Evolutionary conservation across 2,888 invertebrate genomes (phyloP).

Genomic region (Clepsis dumicolana): DNA sequence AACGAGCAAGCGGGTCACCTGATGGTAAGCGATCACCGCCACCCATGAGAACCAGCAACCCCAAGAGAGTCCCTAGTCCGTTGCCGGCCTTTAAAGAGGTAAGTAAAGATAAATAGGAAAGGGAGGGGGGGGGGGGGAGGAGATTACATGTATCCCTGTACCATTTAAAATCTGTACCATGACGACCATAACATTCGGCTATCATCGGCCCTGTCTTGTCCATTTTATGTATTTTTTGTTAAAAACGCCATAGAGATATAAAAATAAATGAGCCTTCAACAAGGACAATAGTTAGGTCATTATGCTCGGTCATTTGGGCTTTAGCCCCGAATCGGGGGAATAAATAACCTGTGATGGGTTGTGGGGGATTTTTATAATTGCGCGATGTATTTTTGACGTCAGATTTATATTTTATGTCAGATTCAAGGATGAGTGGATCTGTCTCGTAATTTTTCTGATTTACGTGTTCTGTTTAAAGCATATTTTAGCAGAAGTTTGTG

Average conservation of each 20-base stretch:
- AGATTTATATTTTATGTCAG: slow-evolving; percentile 36
- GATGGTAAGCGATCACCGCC: too few species aligned
- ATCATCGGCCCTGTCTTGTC: slow-evolving; percentile 69
- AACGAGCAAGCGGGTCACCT: too few species aligned
- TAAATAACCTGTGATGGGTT: slow-evolving; percentile 71
- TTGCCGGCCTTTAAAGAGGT: too few species aligned
- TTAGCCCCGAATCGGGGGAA: slow-evolving; percentile 55
- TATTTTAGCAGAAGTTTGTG: too few species aligned
- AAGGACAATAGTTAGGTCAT: slow-evolving; percentile 84
- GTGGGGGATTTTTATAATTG: slow-evolving; percentile 60
- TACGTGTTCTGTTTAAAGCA: not conserved
- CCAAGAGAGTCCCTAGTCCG: too few species aligned
- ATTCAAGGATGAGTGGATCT: not conserved
- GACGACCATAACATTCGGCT: slow-evolving; percentile 70
- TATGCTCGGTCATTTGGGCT: slow-evolving; percentile 81
- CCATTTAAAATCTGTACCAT: slow-evolving; percentile 67
- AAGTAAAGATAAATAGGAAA: too few species aligned
- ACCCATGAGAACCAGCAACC: too few species aligned
- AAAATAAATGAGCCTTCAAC: slow-evolving; percentile 81
- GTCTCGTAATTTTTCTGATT: not conserved
- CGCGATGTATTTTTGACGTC: slow-evolving; percentile 28
- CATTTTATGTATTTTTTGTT: slow-evolving; percentile 67
- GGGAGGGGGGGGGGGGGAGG: too few species aligned
- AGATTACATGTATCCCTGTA: slow-evolving; percentile 5
- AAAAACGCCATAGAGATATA: slow-evolving; percentile 77